Base-by-base conservation (phyloP, 1,140 invertebrate species). In the Drosophila pachea region DNA sequence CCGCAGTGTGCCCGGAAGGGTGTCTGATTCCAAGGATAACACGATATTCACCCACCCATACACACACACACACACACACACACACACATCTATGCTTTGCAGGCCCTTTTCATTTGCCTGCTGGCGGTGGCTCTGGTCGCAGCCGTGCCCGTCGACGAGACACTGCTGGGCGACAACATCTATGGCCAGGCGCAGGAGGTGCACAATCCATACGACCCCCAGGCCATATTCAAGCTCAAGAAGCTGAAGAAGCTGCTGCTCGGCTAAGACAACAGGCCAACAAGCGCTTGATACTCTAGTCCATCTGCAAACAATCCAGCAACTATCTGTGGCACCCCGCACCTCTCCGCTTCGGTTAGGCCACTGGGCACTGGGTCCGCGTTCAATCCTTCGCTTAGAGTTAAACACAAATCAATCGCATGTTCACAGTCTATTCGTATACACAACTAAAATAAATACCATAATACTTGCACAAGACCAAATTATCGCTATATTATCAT, bases 161-260 rank as follows among this genome's bases (percentile, higher is more conserved):
- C 87, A 9, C 52, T 87, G 9, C 75, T 74, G n/a, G 87, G 84
- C 16, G 82, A 88, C 16, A 77, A 78, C 22, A 59, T 89, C 33
- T 88, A 75, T 50, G 64, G 70, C 32, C 67, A 79, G 2, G 67
- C 75, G 7, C 78, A 88, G 33, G 73, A 88, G 36, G 73, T 83
- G 12, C 75, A 84, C 38, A 74, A 74, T 53, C 78, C 86, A 0
- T 74, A 89, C 60, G 76, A 86, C 58, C 73, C 73, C n/a, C 76
- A 89, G 56, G 64, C 86, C 9, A 74, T 89, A 29, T 89, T 89
- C 53, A 89, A 89, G 62, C 62, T 89, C 55, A 89, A 89, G 73
- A 89, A 89, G 73, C 72, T 89, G 56, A 83, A 89, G 55, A 89
- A 89, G 62, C 53, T 89, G 43, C 72, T 89, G 31, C 61, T 89